Evolutionary conservation across 2,113 vertebrate species (phyloP).

Genomic region (Sorex fumeus): DNA sequence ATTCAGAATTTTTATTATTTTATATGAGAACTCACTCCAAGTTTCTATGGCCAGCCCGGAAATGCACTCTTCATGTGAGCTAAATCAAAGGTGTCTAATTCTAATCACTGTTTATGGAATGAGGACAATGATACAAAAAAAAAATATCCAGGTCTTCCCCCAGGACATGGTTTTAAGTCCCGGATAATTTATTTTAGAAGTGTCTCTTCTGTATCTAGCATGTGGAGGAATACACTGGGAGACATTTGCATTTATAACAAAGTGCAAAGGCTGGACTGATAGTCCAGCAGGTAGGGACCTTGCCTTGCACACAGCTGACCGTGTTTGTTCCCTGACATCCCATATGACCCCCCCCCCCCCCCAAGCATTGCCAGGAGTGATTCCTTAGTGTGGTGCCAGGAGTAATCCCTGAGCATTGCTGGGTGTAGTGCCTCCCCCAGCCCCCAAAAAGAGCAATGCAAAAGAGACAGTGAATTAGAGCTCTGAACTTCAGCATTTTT

Average conservation of each 20-base stretch:
- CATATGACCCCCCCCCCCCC: no score
- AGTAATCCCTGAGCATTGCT: no score
- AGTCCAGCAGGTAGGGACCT: no score
- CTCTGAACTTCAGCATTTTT: neutral
- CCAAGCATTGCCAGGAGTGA: no score
- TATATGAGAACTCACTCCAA: neutral
- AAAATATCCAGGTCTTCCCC: neutral
- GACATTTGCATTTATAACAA: neutral
- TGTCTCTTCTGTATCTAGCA: neutral
- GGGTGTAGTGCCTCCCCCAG: no score
- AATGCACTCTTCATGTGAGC: no score
- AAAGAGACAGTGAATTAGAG: no score
- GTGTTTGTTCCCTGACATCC: no score
- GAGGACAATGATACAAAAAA: neutral
- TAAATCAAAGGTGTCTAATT: neutral
- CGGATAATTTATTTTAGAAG: neutral
- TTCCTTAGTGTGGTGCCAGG: no score
- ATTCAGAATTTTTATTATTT: conserved; percentile 5
- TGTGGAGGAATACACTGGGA: neutral
- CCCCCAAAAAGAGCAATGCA: no score
- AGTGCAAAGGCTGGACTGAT: no score
- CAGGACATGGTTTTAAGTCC: neutral
- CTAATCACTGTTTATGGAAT: neutral
- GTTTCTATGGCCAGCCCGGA: neutral
- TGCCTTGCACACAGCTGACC: no score